Conservation (phyloP, 2,888 invertebrate species). For the Eremobia ochroleuca region DNA sequence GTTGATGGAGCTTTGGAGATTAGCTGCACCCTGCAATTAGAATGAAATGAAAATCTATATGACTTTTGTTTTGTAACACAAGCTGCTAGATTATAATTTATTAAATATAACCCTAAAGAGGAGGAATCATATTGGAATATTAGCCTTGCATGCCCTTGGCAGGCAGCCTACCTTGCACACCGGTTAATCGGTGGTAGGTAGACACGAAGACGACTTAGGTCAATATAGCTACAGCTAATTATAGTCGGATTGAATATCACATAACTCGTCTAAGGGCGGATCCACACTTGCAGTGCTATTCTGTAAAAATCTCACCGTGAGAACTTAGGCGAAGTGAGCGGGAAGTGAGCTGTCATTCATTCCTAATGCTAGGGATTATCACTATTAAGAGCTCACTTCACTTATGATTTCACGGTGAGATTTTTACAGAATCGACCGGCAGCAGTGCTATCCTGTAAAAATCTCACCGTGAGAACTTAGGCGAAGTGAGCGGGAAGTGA, state of each 20-base stretch:
- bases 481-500: too few species aligned
- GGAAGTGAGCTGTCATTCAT: too few species aligned
- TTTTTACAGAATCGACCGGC: too few species aligned
- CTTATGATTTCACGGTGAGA: too few species aligned
- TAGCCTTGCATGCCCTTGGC: background rate
- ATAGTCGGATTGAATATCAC: background rate
- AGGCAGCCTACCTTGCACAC: background rate
- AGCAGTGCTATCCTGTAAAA: too few species aligned
- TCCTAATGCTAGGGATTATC: too few species aligned
- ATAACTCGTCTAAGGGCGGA: background rate
- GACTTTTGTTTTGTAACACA: background rate
- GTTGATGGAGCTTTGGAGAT: conserved; percentile 90
- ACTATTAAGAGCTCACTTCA: too few species aligned
- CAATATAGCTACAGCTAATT: background rate
- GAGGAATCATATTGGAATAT: background rate
- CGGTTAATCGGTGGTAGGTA: background rate
- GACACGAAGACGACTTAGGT: too few species aligned
- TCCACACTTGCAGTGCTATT: too few species aligned
- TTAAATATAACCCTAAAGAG: background rate
- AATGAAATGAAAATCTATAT: background rate
- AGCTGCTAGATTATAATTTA: background rate
- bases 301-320: too few species aligned
- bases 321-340: too few species aligned
- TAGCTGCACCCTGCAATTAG: conserved; percentile 86
- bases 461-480: too few species aligned